A percentile compares a stretch with the other conserved stretches of the same genome.
These are phyloP conservation scores for Leuciscus waleckii DNA, from an alignment of 2,797 vertebrate genomes.

Conservation along the genomic window DNA sequence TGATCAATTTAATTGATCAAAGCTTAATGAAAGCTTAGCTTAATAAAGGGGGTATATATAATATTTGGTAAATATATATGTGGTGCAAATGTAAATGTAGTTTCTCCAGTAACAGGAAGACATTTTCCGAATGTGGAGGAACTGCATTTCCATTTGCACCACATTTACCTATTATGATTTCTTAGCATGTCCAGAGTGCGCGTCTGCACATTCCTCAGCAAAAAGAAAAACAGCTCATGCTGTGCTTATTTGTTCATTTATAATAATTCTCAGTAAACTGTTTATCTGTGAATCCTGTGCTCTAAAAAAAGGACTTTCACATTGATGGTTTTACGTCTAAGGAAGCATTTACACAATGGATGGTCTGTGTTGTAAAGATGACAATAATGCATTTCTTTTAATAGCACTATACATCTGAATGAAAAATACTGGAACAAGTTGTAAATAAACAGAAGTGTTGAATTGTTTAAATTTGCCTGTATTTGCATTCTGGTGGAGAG, in stretches of 20 bases:
- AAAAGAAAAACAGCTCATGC: background rate
- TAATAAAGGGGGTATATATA: too few species aligned
- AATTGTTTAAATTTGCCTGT: conserved; percentile 7
- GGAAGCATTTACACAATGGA: background rate
- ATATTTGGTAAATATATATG: conserved; percentile 25
- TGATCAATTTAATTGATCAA: background rate
- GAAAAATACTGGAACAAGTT: background rate
- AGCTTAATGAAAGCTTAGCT: too few species aligned
- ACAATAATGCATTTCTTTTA: background rate
- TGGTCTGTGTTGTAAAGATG: background rate
- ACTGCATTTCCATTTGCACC: conserved; percentile 17
- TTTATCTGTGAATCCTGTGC: background rate
- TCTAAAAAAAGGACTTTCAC: background rate
- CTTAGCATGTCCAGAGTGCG: background rate
- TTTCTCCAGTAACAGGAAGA: conserved; percentile 14
- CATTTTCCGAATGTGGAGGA: conserved; percentile 34
- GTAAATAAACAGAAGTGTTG: background rate
- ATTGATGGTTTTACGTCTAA: background rate
- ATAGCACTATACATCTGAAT: background rate
- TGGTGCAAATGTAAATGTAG: conserved; percentile 1
- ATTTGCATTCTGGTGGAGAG: conserved; percentile 12
- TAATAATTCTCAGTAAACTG: conserved; percentile 5
- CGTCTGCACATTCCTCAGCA: background rate
- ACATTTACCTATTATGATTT: conserved; percentile 20
- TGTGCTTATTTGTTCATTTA: background rate